These are phyloP conservation scores for Takifugu bimaculatus DNA, from an alignment of 2,113 vertebrate species.

Conservation along the genomic window DNA sequence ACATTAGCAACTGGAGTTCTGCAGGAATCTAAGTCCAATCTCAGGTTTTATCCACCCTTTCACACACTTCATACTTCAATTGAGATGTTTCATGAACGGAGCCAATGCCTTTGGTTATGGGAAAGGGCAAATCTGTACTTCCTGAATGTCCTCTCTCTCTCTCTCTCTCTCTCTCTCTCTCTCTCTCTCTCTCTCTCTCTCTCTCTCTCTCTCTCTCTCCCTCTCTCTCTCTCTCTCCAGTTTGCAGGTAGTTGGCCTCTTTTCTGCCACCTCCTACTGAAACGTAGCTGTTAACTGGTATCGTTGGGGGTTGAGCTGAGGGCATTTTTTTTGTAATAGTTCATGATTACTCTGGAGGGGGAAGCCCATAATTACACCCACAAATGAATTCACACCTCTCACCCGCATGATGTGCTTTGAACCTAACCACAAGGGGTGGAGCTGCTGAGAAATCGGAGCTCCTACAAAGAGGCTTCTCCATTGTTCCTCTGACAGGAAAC, in stretches of 20 bases:
- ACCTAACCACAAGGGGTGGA: slow-evolving; percentile 55
- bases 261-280: slow-evolving; percentile 51
- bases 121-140: too few species aligned
- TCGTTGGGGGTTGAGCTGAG: slow-evolving; percentile 55
- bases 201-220: too few species aligned
- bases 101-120: too few species aligned
- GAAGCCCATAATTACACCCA: slow-evolving; percentile 70
- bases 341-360: slow-evolving; percentile 72
- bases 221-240: slow-evolving; percentile 8
- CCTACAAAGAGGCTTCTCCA: slow-evolving; percentile 46
- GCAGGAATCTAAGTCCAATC: too few species aligned
- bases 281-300: slow-evolving; percentile 56
- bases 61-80: too few species aligned
- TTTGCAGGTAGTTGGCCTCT: slow-evolving; percentile 49
- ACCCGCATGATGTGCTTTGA: slow-evolving; percentile 55
- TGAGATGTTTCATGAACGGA: too few species aligned
- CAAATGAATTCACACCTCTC: slow-evolving; percentile 72
- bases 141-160: too few species aligned
- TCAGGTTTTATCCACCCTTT: too few species aligned
- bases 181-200: too few species aligned
- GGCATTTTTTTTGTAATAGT: slow-evolving; percentile 70
- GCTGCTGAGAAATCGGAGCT: slow-evolving; percentile 39
- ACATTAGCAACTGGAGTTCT: too few species aligned
- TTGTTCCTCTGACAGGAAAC: slow-evolving; percentile 57
- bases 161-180: too few species aligned